phyloP scores from a whole-genome alignment of 2,888 invertebrate genomes.

The Periphyllus acericola region DNA sequence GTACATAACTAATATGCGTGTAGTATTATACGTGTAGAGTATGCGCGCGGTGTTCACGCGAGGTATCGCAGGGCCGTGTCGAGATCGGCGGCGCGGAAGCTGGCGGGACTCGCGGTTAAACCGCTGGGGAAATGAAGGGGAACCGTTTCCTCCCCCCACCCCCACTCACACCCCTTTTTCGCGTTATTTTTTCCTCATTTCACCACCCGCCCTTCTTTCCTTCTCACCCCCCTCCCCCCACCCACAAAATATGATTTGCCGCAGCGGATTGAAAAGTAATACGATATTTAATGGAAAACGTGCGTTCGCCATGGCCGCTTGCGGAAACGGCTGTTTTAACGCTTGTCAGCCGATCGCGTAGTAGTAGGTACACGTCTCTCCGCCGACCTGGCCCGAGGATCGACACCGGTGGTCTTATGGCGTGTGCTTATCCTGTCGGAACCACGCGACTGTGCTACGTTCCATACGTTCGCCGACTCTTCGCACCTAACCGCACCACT shows the following conservation, averaged over 20 bases:
- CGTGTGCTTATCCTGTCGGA: too few relatives aligned
- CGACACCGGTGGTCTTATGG: too few relatives aligned
- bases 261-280: conserved; percentile 22
- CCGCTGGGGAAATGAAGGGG: not conserved
- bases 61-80: not conserved
- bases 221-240: too few relatives aligned
- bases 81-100: not conserved
- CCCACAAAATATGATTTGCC: conserved; percentile 25
- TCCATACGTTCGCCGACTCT: not conserved
- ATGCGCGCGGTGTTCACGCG: too few relatives aligned
- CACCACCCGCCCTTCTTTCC: not conserved
- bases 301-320: not conserved
- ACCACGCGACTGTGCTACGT: not conserved
- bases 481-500: not conserved
- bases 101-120: not conserved
- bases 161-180: too few relatives aligned
- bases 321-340: not conserved
- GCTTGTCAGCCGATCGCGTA: conserved; percentile 15
- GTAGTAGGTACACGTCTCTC: not conserved
- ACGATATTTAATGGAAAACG: conserved; percentile 40
- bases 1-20: too few relatives aligned
- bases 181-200: too few relatives aligned
- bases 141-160: not conserved
- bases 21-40: too few relatives aligned
- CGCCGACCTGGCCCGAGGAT: not conserved